Conservation (phyloP, 23 tunicate genomes). For the Oikopleura vanhoeffeni region DNA sequence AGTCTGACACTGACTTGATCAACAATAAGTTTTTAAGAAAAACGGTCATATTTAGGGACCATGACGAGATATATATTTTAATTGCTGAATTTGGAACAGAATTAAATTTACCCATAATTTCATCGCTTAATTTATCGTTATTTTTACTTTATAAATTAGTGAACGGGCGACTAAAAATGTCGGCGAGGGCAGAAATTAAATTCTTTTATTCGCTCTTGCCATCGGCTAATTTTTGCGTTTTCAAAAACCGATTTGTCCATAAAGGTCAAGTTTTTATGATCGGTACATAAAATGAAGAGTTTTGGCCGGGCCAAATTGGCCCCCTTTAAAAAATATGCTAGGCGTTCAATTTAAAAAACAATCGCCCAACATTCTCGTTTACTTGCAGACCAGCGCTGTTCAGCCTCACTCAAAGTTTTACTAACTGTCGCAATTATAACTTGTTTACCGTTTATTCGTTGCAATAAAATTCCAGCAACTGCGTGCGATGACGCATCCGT, state of each 20-base stretch:
- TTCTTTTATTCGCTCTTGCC: not conserved
- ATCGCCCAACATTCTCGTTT: constrained; percentile 16
- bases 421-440: not conserved
- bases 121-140: too few relatives aligned
- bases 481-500: not conserved
- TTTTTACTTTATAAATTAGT: too few relatives aligned
- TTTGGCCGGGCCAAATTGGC: too few relatives aligned
- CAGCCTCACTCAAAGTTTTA: not conserved
- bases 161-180: too few relatives aligned
- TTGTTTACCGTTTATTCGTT: not conserved
- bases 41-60: too few relatives aligned
- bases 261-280: not conserved
- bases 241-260: not conserved
- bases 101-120: too few relatives aligned
- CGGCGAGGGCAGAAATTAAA: not conserved
- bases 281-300: not conserved
- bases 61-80: too few relatives aligned
- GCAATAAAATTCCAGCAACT: not conserved
- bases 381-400: constrained; percentile 12
- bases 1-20: too few relatives aligned
- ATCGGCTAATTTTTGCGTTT: not conserved
- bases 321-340: not conserved
- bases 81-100: too few relatives aligned
- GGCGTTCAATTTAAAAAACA: not conserved
- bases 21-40: too few relatives aligned